phyloP scores from a whole-genome alignment of 35 echinoderm and acorn worm genomes.

The Diadema setosum region DNA sequence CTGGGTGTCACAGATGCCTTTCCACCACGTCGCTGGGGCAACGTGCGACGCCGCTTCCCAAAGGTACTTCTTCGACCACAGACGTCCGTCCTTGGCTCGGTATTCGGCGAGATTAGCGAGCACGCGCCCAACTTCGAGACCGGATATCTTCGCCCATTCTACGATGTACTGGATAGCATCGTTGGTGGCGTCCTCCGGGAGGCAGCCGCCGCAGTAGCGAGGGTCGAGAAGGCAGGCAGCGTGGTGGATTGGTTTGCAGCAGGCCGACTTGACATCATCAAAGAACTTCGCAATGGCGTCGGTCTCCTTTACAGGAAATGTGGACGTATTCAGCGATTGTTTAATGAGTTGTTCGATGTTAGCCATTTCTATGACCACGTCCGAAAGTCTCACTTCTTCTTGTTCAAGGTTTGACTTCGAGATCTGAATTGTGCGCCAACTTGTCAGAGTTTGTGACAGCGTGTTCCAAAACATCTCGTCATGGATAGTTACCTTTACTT shows the following conservation, averaged over 20 bases:
- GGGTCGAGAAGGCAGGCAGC: constrained; percentile 6
- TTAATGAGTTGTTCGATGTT: neutral
- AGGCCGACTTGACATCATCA: neutral
- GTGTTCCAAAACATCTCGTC: neutral
- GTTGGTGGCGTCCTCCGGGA: neutral
- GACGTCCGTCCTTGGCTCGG: neutral
- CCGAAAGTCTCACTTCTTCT: neutral
- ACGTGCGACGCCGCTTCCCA: neutral
- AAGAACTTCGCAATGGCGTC: neutral
- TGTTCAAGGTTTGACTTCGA: neutral
- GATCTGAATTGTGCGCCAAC: neutral
- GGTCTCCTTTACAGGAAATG: neutral
- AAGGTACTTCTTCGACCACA: neutral
- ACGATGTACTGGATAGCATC: constrained; percentile 14
- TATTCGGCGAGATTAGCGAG: neutral
- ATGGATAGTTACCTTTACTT: neutral
- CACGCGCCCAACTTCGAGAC: neutral
- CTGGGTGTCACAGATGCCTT: neutral
- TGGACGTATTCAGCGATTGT: neutral
- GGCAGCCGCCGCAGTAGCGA: neutral
- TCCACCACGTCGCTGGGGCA: constrained; percentile 4
- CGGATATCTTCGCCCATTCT: neutral
- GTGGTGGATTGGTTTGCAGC: neutral
- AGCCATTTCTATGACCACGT: neutral
- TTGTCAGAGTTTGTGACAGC: neutral